phyloP scores from a whole-genome alignment of 2,797 vertebrate genomes.

The Hyperoplus immaculatus region DNA sequence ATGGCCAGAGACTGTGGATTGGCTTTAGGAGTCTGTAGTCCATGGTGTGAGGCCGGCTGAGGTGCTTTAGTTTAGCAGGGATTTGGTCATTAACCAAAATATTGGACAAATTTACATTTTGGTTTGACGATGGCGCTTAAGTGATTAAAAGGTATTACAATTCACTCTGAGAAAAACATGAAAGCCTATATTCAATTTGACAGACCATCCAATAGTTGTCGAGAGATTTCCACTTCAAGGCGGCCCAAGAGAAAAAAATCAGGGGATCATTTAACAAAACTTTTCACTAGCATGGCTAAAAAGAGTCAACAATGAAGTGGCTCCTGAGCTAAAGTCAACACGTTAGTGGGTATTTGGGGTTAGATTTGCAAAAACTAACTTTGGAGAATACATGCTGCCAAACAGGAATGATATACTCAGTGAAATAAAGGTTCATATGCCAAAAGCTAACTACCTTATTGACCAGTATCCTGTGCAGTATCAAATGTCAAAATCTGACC shows the following conservation, averaged over 20 bases:
- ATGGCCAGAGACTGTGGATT: too few relatives aligned
- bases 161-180: not conserved
- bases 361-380: not conserved
- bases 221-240: not conserved
- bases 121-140: too few relatives aligned
- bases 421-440: not conserved
- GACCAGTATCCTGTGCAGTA: not conserved
- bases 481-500: not conserved
- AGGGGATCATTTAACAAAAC: too few relatives aligned
- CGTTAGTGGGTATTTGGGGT: conserved; percentile 1
- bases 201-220: not conserved
- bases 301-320: not conserved
- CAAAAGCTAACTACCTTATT: not conserved
- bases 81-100: too few relatives aligned
- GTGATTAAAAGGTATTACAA: too few relatives aligned
- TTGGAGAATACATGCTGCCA: not conserved
- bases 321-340: not conserved
- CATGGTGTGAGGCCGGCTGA: too few relatives aligned
- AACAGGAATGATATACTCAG: not conserved
- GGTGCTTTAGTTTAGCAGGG: not conserved
- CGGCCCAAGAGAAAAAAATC: not conserved
- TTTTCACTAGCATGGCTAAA: not conserved
- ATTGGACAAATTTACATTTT: too few relatives aligned
- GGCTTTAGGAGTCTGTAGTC: too few relatives aligned
- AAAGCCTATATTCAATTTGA: not conserved